phyloP scores from a whole-genome alignment of 2,797 vertebrate species.

The Ara ararauna region DNA sequence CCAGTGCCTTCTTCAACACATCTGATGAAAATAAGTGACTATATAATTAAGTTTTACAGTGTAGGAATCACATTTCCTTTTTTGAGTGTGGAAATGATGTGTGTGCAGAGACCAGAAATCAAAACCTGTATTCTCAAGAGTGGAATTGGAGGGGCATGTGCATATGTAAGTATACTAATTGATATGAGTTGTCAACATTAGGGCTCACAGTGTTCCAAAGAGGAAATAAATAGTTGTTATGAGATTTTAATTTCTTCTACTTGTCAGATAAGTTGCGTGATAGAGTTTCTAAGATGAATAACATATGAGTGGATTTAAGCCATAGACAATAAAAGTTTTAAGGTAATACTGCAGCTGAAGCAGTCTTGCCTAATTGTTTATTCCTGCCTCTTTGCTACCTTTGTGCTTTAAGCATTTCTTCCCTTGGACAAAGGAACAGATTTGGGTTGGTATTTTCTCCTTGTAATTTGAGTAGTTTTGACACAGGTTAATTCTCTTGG shows the following conservation, averaged over 20 bases:
- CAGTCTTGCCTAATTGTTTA: neutral
- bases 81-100: neutral
- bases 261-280: accelerated
- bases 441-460: neutral
- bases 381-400: neutral
- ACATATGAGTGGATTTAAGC: neutral
- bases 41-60: neutral
- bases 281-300: neutral
- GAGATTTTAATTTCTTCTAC: neutral
- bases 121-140: neutral
- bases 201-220: neutral
- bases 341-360: neutral
- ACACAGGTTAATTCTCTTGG: neutral
- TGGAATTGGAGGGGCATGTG: neutral
- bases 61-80: neutral
- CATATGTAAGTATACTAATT: neutral
- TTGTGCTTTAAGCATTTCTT: neutral
- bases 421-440: neutral
- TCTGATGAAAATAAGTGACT: neutral
- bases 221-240: neutral
- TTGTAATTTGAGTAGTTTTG: neutral
- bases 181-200: neutral
- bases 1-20: neutral
- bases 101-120: neutral
- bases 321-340: neutral